These are phyloP conservation scores for Amphiura filiformis DNA, from an alignment of 35 echinoderm and acorn worm genomes.

Conservation along the genomic window DNA sequence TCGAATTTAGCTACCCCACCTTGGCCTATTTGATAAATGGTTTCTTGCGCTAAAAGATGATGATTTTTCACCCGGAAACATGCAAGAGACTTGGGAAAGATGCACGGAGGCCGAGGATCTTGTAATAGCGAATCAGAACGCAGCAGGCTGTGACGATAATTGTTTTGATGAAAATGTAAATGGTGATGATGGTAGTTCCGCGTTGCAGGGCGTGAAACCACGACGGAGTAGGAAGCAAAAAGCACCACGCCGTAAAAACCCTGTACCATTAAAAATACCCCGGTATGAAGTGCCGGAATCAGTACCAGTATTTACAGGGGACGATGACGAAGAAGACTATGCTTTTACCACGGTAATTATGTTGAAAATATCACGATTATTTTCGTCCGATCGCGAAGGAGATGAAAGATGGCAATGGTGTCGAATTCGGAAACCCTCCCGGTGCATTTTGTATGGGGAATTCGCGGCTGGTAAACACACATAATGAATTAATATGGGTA, in stretches of 20 bases:
- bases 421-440: neutral
- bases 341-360: neutral
- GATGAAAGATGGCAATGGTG: neutral
- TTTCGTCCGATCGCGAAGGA: no score
- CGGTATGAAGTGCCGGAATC: slow-evolving; percentile 4
- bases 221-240: neutral
- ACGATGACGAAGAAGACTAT: slow-evolving; percentile 6
- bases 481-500: no score
- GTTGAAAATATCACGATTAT: neutral
- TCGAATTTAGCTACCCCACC: neutral
- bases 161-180: neutral
- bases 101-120: neutral
- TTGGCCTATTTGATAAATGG: neutral
- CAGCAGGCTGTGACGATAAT: neutral
- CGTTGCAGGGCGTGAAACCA: neutral
- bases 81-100: slow-evolving; percentile 14
- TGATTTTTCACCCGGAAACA: slow-evolving; percentile 6
- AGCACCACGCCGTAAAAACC: slow-evolving; percentile 24
- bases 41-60: slow-evolving; percentile 6
- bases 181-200: neutral
- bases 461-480: no score
- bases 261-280: slow-evolving; percentile 31
- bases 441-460: no score
- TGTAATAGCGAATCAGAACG: neutral
- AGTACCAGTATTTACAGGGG: neutral